Evolutionary conservation across 1,140 invertebrate species (phyloP).

Genomic region (Idris sp.): DNA sequence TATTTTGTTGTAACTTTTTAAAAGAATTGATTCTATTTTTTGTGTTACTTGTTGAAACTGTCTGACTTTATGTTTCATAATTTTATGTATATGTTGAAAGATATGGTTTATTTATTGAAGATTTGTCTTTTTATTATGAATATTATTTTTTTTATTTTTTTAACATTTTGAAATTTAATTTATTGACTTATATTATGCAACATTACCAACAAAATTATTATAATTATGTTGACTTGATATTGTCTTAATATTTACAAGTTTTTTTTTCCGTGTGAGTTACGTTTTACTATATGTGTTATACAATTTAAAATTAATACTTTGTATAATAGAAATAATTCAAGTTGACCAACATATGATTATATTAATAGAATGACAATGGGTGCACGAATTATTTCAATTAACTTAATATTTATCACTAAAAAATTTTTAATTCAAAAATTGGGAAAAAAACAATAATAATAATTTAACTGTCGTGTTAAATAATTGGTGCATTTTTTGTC

Average conservation of each 20-base stretch:
- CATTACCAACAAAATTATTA: constrained; percentile 45
- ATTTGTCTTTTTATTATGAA: background rate
- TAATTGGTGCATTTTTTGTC: constrained; percentile 34
- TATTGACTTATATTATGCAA: constrained; percentile 52
- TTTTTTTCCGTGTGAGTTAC: constrained; percentile 57
- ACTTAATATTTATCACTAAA: too few species aligned
- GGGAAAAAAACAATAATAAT: too few species aligned
- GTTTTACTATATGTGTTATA: constrained; percentile 58
- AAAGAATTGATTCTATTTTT: too few species aligned
- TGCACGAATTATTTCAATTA: constrained; percentile 43
- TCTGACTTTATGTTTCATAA: background rate
- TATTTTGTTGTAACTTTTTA: too few species aligned
- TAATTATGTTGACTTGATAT: constrained; percentile 58
- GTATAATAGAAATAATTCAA: constrained; percentile 53
- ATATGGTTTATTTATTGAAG: constrained; percentile 6
- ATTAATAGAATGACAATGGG: constrained; percentile 27
- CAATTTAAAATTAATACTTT: constrained; percentile 47
- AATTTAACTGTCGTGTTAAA: too few species aligned
- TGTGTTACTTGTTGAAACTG: too few species aligned
- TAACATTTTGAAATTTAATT: too few species aligned
- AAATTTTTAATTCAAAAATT: too few species aligned
- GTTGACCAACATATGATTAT: constrained; percentile 49
- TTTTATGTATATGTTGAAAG: constrained; percentile 15
- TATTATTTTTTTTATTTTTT: too few species aligned
- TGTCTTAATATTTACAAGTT: constrained; percentile 62